Evolutionary conservation across 1,140 invertebrate genomes (phyloP), one percentile per base, ranked within the genome.

Genomic region (Drosophila sproati): DNA sequence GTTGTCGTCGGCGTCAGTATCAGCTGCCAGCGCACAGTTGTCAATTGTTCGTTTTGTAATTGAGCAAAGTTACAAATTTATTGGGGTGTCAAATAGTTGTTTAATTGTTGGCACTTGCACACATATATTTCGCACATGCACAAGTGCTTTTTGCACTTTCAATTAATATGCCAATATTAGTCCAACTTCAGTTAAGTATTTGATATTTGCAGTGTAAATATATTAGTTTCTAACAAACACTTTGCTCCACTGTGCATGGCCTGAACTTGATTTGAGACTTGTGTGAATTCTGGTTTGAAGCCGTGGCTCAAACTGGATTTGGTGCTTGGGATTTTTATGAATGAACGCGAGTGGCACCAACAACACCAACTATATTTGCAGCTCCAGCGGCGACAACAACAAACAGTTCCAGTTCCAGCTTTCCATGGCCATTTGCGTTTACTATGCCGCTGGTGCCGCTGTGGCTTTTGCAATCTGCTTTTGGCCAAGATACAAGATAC

Each of bases 321-420:
- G 71, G 83, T 77, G 80, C 85, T 83, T 89, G 85, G 70, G 85
- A 88, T 85, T 88, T 87, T 88, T 88, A 88, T 88, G 83, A 88
- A 88, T 88, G 83, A 88, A 88, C 73, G 66, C 67, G 74, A 85
- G 80, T 80, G 69, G 69, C 80, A 88, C 12, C 74, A 77, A 59
- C 74, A 39, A 48, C 41, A 66, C 12, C 43, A 39, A 34, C 37
- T 48, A 8, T 43, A 71, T 34, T 56, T 37, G 20, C 51, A 54
- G 57, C 61, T 68, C 73, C 61, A 82, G 75, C 71, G 71, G 76
- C 79, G 82, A 20, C 73, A 77, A 57, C 79, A 39, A 51, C 45
- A 68, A 20, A n/a, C 39, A 41, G 39, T 41, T 82, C 41, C 45
- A 59, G 77, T 59, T 64, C 60, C 51, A 48, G 45, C 63, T 63